Conservation (phyloP, 1,140 invertebrate genomes). For the Anagrus nilaparvatae region DNA sequence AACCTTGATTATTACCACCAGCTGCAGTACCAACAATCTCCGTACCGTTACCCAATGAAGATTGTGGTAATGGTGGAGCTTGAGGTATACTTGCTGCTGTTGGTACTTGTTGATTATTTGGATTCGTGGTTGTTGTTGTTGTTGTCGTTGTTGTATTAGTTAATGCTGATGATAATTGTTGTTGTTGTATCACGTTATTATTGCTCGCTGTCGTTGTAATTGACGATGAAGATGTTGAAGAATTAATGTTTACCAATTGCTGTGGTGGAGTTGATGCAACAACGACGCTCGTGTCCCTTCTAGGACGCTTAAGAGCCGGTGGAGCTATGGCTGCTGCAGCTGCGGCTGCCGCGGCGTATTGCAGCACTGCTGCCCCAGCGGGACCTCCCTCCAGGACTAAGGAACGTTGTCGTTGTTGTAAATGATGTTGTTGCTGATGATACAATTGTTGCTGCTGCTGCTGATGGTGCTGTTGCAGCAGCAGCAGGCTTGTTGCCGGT, state of each 20-base stretch:
- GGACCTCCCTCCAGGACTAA: constrained; percentile 1
- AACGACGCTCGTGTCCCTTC: constrained; percentile 45
- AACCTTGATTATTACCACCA: constrained; percentile 34
- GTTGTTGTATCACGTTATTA: neutral
- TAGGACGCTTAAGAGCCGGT: constrained; percentile 47
- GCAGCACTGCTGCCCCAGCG: constrained; percentile 11
- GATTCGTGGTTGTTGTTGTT: neutral
- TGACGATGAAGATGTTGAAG: constrained; percentile 5
- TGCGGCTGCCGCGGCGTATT: constrained; percentile 29
- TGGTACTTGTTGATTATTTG: neutral
- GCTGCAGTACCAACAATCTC: neutral
- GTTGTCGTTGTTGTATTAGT: neutral
- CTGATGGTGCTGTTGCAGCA: neutral
- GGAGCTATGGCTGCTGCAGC: constrained; percentile 42
- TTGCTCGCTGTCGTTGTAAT: constrained; percentile 4
- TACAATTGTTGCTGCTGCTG: neutral
- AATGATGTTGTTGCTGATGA: constrained; percentile 1
- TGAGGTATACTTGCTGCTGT: neutral
- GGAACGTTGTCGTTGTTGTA: too few species aligned
- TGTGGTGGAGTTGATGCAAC: constrained; percentile 26
- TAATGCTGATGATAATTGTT: neutral
- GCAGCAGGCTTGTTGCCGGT: neutral
- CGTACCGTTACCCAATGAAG: neutral
- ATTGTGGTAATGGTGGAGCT: neutral
- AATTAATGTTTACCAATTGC: too few species aligned